These are phyloP conservation scores for Arbacia lixula DNA, from an alignment of 53 echinoderm and acorn worm genomes.

Conservation along the genomic window DNA sequence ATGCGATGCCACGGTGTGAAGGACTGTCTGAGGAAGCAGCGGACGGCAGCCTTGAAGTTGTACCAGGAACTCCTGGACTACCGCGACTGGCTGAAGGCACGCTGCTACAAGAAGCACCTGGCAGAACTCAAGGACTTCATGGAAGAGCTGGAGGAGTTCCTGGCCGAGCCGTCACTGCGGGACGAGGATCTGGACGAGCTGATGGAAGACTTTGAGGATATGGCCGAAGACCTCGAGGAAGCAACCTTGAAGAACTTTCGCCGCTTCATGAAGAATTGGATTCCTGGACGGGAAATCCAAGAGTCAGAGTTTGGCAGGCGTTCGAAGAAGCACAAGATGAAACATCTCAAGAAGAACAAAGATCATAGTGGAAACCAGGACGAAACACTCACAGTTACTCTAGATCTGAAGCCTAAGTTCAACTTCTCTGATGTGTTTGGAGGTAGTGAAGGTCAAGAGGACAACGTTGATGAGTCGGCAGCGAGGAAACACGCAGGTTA, in stretches of 20 bases:
- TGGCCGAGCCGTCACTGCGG: constrained; percentile 74
- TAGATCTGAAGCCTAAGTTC: constrained; percentile 6
- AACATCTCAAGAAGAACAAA: not conserved
- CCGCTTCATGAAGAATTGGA: constrained; percentile 39
- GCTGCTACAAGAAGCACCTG: constrained; percentile 72
- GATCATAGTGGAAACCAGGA: constrained; percentile 1
- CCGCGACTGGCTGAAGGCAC: constrained; percentile 81
- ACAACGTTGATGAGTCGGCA: not conserved
- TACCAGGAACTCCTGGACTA: constrained; percentile 88
- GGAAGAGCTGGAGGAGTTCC: constrained; percentile 89
- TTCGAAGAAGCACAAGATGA: not conserved
- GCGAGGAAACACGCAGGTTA: constrained; percentile 64
- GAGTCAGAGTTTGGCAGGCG: not conserved
- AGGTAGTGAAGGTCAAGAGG: not conserved
- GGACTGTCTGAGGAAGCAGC: constrained; percentile 79
- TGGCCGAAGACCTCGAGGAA: constrained; percentile 90
- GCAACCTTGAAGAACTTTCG: constrained; percentile 68
- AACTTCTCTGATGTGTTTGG: not conserved
- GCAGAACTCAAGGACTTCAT: constrained; percentile 86
- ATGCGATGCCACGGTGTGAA: constrained; percentile 85
- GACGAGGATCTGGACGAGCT: constrained; percentile 86
- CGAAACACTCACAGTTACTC: constrained; percentile 37
- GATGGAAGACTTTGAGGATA: constrained; percentile 95
- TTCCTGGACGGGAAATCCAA: not conserved
- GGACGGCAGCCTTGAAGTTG: constrained; percentile 78